Base-by-base conservation (phyloP, 2,888 invertebrate species). In the Endotricha flammealis region DNA sequence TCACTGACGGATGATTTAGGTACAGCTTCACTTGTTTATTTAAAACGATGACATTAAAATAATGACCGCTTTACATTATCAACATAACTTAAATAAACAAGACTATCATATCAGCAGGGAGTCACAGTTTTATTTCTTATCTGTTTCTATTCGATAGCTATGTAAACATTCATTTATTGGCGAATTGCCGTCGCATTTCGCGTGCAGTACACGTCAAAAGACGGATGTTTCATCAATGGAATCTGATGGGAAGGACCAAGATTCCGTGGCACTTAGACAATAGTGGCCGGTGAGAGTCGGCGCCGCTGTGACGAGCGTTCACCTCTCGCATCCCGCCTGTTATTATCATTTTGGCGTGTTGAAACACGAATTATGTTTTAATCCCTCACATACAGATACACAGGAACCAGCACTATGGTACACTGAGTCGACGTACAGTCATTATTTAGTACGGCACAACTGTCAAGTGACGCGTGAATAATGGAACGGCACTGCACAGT, bases 201-300 rank as follows among this genome's bases (percentile, higher is more conserved):
- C 79, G 70, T 71, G 73, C 74, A 66, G 65, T 66, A 73, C 72
- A 73, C 71, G 69, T 69, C 65, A 56, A 59, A 56, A 67, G 61
- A 62, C 79, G 81, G 79, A 82, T 81, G 74, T 74, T 66, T 71
- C 75, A 69, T 69, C 72, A 72, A 68, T 69, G 79, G 81, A 78
- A 79, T 82, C 73, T 76, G 76, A 77, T 81, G 81, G 74, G 77
- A 81, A 83, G 85, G 81, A 83, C 82, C 74, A 82, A 82, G 85
- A 85, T 81, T 78, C 82, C 80, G 80, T 72, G 74, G 79, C 83
- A 80, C 79, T 81, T 77, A 82, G 81, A 86, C 85, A 85, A 85
- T 85, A 82, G 77, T 74, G 58, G 72, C 72, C 76, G 78, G 82
- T 76, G 85, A 81, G 83, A 83, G 83, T 78, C 76, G 80, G 80